phyloP scores from a whole-genome alignment of 2,888 invertebrate genomes.

The Heliconius hortense region DNA sequence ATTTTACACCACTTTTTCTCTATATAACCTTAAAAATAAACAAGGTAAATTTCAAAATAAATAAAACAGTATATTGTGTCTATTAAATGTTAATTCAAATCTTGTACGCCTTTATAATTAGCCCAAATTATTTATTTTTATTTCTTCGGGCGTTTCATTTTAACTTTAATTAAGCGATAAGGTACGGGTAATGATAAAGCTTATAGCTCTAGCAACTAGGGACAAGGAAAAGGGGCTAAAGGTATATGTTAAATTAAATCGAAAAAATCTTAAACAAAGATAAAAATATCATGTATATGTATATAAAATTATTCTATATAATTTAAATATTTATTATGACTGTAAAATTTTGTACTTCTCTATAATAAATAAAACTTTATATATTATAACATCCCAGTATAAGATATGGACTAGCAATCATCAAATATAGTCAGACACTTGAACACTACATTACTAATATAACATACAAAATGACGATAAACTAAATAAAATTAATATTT shows the following conservation, averaged over 20 bases:
- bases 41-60: neutral
- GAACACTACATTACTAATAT: no score
- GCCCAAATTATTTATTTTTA: constrained; percentile 7
- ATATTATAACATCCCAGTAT: no score
- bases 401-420: no score
- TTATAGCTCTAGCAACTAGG: neutral
- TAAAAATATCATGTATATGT: neutral
- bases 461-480: no score
- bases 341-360: no score
- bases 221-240: neutral
- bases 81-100: neutral
- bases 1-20: no score
- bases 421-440: no score
- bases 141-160: constrained; percentile 4
- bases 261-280: neutral
- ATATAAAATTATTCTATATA: neutral
- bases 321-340: no score
- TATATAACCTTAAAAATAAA: neutral
- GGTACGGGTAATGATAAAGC: constrained; percentile 9
- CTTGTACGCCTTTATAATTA: constrained; percentile 1
- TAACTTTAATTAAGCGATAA: constrained; percentile 17
- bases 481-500: no score
- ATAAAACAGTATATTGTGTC: neutral
- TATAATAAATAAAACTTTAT: no score
- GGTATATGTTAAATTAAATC: neutral